Evolutionary conservation across 2,113 vertebrate species (phyloP).

Genomic region (Ailuropoda melanoleuca): DNA sequence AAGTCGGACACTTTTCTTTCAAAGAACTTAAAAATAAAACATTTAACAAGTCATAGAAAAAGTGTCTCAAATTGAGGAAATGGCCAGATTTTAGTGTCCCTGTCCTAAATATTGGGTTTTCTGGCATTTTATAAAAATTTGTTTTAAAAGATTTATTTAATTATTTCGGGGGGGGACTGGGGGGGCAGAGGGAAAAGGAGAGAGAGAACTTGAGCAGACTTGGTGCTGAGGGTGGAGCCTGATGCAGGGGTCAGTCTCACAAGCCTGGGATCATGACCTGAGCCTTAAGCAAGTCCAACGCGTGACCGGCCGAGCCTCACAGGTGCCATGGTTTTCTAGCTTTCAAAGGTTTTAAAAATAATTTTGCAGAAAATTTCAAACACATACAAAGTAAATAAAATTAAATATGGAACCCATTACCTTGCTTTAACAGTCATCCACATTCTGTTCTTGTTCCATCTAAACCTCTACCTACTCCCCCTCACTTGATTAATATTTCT

Average conservation of each 20-base stretch:
- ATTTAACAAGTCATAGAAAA: background rate
- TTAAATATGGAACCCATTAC: background rate
- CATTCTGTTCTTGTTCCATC: background rate
- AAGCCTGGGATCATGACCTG: no score
- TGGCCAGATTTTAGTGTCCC: background rate
- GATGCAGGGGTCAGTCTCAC: no score
- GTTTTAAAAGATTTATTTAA: no score
- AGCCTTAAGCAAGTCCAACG: no score
- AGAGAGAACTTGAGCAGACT: no score
- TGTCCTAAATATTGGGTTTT: background rate
- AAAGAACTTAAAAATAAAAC: background rate
- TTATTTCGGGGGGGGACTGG: no score
- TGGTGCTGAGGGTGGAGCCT: no score
- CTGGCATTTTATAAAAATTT: background rate
- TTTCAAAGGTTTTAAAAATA: slow-evolving; percentile 22
- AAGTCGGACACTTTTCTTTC: background rate
- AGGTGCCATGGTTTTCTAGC: background rate
- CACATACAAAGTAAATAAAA: background rate
- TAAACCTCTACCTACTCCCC: background rate
- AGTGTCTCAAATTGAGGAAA: background rate
- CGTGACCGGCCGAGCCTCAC: no score
- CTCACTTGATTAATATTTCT: background rate
- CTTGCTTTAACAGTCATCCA: background rate
- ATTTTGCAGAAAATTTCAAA: background rate
- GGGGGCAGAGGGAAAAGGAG: no score